Percentiles rank a stretch among this genome's conserved stretches.
These are phyloP conservation scores for Neuroterus valhalla DNA, from an alignment of 1,140 invertebrate species.

Conservation along the genomic window DNA sequence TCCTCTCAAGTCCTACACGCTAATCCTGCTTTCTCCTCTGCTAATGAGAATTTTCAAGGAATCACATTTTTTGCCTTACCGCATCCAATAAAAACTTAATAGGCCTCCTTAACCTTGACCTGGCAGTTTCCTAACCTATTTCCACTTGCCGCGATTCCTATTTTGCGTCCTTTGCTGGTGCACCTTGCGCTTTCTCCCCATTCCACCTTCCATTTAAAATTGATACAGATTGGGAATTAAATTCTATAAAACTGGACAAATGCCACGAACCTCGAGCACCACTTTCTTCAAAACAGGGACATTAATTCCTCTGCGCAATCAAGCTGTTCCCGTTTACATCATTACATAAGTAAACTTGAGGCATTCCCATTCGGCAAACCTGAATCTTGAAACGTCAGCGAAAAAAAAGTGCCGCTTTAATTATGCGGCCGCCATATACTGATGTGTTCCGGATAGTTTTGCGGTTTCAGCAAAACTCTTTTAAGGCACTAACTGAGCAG, in stretches of 20 bases:
- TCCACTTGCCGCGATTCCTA: neutral
- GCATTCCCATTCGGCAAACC: neutral
- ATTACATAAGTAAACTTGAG: neutral
- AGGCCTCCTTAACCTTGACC: conserved; percentile 8
- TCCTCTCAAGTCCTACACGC: neutral
- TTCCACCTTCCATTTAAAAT: neutral
- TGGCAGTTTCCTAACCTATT: conserved; percentile 9
- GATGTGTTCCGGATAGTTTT: conserved; percentile 9
- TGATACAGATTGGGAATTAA: neutral
- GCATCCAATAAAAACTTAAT: conserved; percentile 10
- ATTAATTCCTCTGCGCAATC: neutral
- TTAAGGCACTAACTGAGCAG: neutral
- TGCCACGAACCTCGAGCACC: too few relatives aligned
- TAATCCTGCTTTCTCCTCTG: conserved; percentile 3
- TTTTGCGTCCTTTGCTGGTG: neutral
- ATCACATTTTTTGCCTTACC: neutral
- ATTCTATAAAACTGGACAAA: too few relatives aligned
- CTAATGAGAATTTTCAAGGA: conserved; percentile 16
- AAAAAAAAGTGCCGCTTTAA: conserved; percentile 11
- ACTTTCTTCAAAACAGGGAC: too few relatives aligned
- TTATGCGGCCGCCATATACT: neutral
- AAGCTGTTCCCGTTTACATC: neutral
- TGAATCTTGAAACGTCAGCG: neutral
- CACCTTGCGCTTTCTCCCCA: neutral
- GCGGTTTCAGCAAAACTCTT: neutral